Evolutionary conservation across 1,140 invertebrate species (phyloP), one percentile per base, ranked within the genome.

Genomic region (Solenopsis invicta): DNA sequence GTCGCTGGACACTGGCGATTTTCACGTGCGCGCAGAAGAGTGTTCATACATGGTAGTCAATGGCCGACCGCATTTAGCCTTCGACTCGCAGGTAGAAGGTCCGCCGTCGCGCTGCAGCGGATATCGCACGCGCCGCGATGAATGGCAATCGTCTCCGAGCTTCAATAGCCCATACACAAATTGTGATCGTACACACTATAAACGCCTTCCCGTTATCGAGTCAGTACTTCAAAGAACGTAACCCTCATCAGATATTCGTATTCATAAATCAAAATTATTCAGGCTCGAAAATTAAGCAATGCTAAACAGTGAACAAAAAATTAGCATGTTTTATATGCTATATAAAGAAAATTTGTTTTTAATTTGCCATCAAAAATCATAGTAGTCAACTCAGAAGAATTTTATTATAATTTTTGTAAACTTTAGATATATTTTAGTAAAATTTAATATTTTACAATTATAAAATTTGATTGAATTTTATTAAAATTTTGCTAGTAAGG

Each of bases 21-120:
- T 82, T 81, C 71, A 75, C 64, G 61, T 52, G 61, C 74, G 21
- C 62, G 34, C 74, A 67, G 64, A 86, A 90, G 61, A 45, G 59
- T 37, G 71, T 88, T 85, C 61, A 21, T 61, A 45, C 29, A 72
- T 76, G 90, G 90, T 85, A 92, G 92, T 92, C 92, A 92, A 93
- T 87, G 90, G 76, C 91, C 91, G 64, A 21, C 86, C 89, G 81
- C 88, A 90, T 92, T 93, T 92, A 89, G 90, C 89, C 88, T 90
- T 91, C 88, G 88, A 87, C 77, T 88, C 56, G 72, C 75, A 87
- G 59, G 86, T 85, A 87, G 86, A 89, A 88, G 88, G 78, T 87
- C 84, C 84, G 61, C 24, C 66, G 48, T 37, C n/a, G n/a, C n/a
- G n/a, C n/a, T 54, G 87, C 87, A 86, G 72, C 91, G 91, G 92